Conservation (phyloP, 2,797 vertebrate species). For the Chelidonichthys spinosus region DNA sequence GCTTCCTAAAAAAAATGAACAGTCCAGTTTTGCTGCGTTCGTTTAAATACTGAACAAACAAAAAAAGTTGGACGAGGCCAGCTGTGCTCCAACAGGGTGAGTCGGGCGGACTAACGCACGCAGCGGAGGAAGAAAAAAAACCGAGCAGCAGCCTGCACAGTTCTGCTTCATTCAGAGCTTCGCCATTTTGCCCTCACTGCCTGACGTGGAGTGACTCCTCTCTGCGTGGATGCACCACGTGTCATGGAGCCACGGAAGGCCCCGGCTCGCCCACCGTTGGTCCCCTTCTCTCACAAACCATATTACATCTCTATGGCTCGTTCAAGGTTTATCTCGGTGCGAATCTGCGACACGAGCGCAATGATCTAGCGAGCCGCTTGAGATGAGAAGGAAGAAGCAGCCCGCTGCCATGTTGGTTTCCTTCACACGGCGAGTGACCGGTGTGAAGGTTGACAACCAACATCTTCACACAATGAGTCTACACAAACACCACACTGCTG, state of each 20-base stretch:
- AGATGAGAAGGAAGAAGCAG: conserved; percentile 16
- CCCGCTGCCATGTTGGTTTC: conserved; percentile 47
- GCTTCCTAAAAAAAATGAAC: neutral
- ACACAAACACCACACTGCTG: neutral
- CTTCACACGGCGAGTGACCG: conserved; percentile 29
- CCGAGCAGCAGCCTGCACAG: neutral
- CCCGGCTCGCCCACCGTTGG: conserved; percentile 31
- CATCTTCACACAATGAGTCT: too few relatives aligned
- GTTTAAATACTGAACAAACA: neutral
- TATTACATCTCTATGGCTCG: conserved; percentile 35
- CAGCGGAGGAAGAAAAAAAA: neutral
- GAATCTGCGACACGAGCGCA: conserved; percentile 8
- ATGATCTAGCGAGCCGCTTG: conserved; percentile 16
- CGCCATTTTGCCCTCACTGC: conserved; percentile 80
- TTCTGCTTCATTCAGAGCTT: conserved; percentile 32
- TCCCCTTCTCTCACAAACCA: conserved; percentile 35
- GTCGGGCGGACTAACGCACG: neutral
- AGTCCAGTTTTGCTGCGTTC: neutral
- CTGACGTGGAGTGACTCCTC: conserved; percentile 75
- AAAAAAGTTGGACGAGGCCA: neutral
- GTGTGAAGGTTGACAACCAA: neutral
- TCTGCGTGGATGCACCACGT: conserved; percentile 75
- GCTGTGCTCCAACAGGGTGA: neutral
- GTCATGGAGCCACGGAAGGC: conserved; percentile 57
- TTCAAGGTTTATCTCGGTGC: conserved; percentile 24